phyloP scores from a whole-genome alignment of 2,113 vertebrate genomes.

The Etheostoma spectabile region DNA sequence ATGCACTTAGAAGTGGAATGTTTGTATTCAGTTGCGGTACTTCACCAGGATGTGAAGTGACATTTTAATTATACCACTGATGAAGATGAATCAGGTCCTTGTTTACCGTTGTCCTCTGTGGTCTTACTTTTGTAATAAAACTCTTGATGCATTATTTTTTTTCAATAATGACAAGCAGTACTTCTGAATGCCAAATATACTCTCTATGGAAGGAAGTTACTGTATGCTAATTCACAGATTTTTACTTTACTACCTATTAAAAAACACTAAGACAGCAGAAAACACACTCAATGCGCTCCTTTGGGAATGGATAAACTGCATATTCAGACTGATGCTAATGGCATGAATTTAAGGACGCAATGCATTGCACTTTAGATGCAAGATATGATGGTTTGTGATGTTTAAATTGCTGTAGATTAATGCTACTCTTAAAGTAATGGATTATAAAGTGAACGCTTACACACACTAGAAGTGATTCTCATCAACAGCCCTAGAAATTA shows the following conservation, averaged over 20 bases:
- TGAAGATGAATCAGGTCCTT: constrained; percentile 67
- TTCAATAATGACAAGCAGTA: constrained; percentile 45
- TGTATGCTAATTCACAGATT: constrained; percentile 36
- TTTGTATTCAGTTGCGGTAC: constrained; percentile 57
- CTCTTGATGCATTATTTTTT: constrained; percentile 37
- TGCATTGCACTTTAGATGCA: constrained; percentile 30
- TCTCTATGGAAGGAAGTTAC: constrained; percentile 11
- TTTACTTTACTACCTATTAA: constrained; percentile 27
- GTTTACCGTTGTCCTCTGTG: constrained; percentile 64
- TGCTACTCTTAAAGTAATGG: constrained; percentile 34
- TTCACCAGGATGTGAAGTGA: constrained; percentile 55
- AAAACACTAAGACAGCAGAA: constrained; percentile 44
- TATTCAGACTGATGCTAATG: constrained; percentile 48
- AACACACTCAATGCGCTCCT: constrained; percentile 35
- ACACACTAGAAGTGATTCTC: not conserved
- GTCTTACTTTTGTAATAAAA: constrained; percentile 59
- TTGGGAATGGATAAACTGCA: constrained; percentile 10
- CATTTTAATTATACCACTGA: constrained; percentile 67
- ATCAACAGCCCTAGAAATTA: constrained; percentile 9
- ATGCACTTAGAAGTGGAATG: constrained; percentile 32
- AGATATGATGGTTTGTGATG: not conserved
- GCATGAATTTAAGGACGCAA: constrained; percentile 15
- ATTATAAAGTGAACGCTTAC: constrained; percentile 23
- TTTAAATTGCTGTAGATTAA: constrained; percentile 23
- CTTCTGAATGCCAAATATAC: constrained; percentile 26